Conservation (phyloP, 2,113 vertebrate genomes). For the Lophura nycthemera region DNA sequence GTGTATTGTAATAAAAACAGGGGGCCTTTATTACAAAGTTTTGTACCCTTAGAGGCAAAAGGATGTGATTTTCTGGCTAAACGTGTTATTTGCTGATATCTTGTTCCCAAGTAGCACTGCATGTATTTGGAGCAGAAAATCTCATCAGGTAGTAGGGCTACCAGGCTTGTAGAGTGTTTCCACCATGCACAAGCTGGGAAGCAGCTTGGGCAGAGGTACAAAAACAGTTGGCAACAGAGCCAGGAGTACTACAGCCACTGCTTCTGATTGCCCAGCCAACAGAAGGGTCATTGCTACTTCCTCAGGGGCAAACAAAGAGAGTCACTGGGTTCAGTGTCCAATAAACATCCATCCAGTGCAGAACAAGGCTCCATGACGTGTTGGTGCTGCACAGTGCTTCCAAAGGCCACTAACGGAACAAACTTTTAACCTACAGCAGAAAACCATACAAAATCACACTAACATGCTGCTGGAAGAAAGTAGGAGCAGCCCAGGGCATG, state of each 20-base stretch:
- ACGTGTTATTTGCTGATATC: neutral
- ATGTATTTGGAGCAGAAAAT: neutral
- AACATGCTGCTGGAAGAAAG: neutral
- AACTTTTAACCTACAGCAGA: neutral
- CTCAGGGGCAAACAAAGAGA: neutral
- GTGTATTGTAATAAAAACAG: neutral
- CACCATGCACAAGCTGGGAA: neutral
- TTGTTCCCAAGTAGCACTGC: neutral
- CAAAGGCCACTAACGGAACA: rapidly evolving
- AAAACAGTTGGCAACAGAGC: neutral
- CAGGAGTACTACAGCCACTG: neutral
- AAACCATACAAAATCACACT: neutral
- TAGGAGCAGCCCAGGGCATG: neutral
- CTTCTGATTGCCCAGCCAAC: neutral
- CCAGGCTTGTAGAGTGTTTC: neutral
- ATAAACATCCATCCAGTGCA: neutral
- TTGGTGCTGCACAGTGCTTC: neutral
- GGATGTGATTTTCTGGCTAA: neutral
- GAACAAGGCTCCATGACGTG: neutral
- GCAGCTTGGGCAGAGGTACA: neutral
- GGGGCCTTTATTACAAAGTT: neutral
- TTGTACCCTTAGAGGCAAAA: neutral
- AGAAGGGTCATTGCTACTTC: neutral
- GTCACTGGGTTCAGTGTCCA: neutral
- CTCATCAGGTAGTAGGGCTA: neutral